A percentile compares a stretch with the other conserved stretches of the same genome.
phyloP scores from a whole-genome alignment of 2,888 invertebrate species.

The Selenia dentaria region DNA sequence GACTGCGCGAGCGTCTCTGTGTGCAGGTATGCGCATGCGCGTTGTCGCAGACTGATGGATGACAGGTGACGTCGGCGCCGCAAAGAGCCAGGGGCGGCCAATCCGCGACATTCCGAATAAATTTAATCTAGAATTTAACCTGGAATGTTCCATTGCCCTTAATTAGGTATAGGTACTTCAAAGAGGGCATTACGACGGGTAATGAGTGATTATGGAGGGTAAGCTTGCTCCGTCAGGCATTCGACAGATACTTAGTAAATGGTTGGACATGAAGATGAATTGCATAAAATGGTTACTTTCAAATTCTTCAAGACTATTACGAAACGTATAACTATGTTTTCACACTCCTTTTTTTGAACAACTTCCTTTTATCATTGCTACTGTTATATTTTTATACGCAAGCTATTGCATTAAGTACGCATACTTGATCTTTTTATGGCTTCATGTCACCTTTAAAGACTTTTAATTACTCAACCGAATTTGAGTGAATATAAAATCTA shows the following conservation, averaged over 20 bases:
- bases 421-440: too few relatives aligned
- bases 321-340: constrained; percentile 2
- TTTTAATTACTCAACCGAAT: too few relatives aligned
- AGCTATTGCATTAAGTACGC: too few relatives aligned
- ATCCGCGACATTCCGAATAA: constrained; percentile 45
- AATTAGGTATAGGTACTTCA: constrained; percentile 49
- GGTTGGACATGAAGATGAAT: constrained; percentile 16
- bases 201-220: constrained; percentile 43
- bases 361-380: background rate
- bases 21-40: constrained; percentile 68
- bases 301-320: constrained; percentile 4
- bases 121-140: constrained; percentile 50
- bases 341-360: background rate
- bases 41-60: constrained; percentile 81
- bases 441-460: too few relatives aligned
- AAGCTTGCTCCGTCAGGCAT: constrained; percentile 14
- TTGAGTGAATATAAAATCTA: too few relatives aligned
- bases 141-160: constrained; percentile 48
- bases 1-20: constrained; percentile 33
- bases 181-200: constrained; percentile 45
- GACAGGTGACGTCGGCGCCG: constrained; percentile 74
- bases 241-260: constrained; percentile 20
- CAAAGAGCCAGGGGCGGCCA: constrained; percentile 53
- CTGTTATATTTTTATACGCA: too few relatives aligned
- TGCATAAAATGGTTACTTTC: constrained; percentile 5